Conservation (phyloP, 2,888 invertebrate species). For the Phaedon cochleariae region DNA sequence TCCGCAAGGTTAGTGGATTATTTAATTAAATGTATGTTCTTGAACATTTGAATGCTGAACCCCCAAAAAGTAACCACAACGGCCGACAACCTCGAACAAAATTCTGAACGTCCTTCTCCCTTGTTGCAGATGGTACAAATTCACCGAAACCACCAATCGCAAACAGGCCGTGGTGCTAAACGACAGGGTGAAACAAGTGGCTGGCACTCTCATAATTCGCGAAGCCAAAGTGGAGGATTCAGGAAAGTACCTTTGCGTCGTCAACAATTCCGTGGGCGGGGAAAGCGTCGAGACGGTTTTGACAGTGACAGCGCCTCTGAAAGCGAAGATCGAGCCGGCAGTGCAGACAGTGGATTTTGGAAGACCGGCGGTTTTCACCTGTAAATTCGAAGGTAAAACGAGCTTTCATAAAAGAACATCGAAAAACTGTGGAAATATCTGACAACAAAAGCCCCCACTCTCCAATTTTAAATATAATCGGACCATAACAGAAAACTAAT, state of each 20-base stretch:
- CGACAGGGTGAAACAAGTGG: slow-evolving; percentile 90
- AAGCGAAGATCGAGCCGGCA: slow-evolving; percentile 88
- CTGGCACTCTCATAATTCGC: slow-evolving; percentile 91
- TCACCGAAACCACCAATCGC: slow-evolving; percentile 85
- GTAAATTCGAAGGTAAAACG: slow-evolving; percentile 77
- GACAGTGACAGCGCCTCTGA: slow-evolving; percentile 90
- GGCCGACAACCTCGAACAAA: neutral
- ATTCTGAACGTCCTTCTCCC: slow-evolving; percentile 35
- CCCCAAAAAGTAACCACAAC: neutral
- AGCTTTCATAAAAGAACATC: no score
- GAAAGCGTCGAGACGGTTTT: slow-evolving; percentile 92
- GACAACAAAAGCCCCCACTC: no score
- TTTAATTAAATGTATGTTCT: no score
- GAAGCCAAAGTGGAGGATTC: slow-evolving; percentile 92
- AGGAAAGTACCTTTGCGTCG: slow-evolving; percentile 93
- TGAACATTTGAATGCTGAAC: no score
- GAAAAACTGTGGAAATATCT: no score
- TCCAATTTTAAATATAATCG: no score
- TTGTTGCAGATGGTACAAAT: slow-evolving; percentile 93
- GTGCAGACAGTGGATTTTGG: slow-evolving; percentile 92
- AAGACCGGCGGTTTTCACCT: slow-evolving; percentile 89
- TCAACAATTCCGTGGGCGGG: slow-evolving; percentile 93
- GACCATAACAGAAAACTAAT: no score
- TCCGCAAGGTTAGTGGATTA: no score
- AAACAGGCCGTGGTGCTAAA: slow-evolving; percentile 90